Conservation (phyloP, 2,888 invertebrate species). For the Orchesella flavescens region DNA sequence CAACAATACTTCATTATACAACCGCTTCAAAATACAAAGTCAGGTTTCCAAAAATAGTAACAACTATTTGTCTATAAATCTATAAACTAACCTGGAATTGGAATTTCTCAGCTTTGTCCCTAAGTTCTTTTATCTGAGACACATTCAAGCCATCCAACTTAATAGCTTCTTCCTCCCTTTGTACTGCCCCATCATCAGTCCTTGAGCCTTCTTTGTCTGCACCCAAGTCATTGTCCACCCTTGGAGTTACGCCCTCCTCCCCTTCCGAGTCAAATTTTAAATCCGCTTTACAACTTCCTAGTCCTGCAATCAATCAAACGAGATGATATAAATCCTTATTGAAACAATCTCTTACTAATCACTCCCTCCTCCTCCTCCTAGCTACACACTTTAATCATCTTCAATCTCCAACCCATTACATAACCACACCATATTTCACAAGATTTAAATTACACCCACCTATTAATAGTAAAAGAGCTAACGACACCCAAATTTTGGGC, state of each 20-base stretch:
- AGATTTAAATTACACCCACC: constrained; percentile 34
- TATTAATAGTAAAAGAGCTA: constrained; percentile 56
- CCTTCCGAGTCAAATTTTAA: constrained; percentile 72
- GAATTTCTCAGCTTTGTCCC: constrained; percentile 90
- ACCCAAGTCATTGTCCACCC: constrained; percentile 86
- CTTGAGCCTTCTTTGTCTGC: constrained; percentile 89
- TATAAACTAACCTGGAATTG: constrained; percentile 79
- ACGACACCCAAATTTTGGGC: constrained; percentile 65
- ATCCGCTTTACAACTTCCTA: constrained; percentile 57
- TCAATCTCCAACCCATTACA: no score
- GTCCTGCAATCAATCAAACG: constrained; percentile 14
- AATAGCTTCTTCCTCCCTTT: constrained; percentile 96
- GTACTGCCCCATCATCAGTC: constrained; percentile 93
- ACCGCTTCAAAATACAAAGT: no score
- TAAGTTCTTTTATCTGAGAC: constrained; percentile 92
- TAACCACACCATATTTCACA: no score
- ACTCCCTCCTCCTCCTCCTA: no score
- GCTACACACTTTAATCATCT: no score
- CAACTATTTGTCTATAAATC: no score
- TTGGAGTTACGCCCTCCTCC: constrained; percentile 78
- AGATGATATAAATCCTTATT: no score
- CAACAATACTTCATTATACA: constrained; percentile 74
- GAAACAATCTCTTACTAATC: no score
- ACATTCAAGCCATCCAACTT: constrained; percentile 95
- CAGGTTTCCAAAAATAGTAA: no score